These are phyloP conservation scores for Branchipolynoe longqiensis DNA, from an alignment of 2,888 invertebrate species.

Conservation along the genomic window DNA sequence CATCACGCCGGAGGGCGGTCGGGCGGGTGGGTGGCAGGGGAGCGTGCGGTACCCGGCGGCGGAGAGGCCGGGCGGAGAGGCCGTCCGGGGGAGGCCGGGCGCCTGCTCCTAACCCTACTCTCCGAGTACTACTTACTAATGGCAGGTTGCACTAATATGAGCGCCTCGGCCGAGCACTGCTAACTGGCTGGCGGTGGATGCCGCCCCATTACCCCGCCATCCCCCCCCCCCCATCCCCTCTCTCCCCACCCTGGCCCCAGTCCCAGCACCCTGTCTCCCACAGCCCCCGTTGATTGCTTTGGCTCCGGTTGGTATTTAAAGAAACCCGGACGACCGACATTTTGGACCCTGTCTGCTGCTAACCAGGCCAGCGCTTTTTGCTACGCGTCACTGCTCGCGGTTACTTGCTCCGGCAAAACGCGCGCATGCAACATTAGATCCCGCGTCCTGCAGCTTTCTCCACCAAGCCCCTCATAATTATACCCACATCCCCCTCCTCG, in stretches of 20 bases:
- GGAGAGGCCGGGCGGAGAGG: background rate
- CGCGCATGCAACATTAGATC: too few relatives aligned
- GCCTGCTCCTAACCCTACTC: slow-evolving; percentile 22
- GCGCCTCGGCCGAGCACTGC: background rate
- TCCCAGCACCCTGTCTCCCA: background rate
- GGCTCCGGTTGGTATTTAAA: slow-evolving; percentile 29
- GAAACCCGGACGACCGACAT: background rate
- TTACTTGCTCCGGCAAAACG: too few relatives aligned
- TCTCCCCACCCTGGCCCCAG: slow-evolving; percentile 1
- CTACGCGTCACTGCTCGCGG: too few relatives aligned
- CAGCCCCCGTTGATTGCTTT: slow-evolving; percentile 4
- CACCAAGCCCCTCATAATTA: too few relatives aligned
- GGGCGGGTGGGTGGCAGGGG: background rate
- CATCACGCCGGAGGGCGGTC: background rate
- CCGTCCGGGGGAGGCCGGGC: background rate
- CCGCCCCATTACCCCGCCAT: too few relatives aligned
- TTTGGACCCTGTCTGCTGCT: too few relatives aligned
- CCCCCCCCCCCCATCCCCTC: slow-evolving; percentile 9
- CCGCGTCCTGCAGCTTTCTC: too few relatives aligned
- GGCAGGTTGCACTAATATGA: background rate
- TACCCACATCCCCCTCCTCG: too few relatives aligned
- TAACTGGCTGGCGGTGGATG: background rate
- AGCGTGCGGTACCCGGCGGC: background rate
- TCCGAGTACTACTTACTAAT: slow-evolving; percentile 37
- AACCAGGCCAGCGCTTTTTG: too few relatives aligned